Conservation (phyloP, 2,797 vertebrate genomes). For the Gallinago solitaria region DNA sequence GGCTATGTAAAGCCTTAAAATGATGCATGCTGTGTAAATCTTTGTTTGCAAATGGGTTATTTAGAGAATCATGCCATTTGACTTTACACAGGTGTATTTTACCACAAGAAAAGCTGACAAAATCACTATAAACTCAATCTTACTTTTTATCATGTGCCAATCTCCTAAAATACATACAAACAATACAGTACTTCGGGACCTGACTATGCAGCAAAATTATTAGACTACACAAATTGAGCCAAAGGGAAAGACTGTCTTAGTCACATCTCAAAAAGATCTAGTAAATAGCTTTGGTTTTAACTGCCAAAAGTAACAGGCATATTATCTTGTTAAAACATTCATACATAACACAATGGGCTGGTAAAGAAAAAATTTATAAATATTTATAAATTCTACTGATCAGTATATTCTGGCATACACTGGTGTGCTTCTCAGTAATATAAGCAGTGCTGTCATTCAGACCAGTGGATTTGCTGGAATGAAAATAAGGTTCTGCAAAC, state of each 20-base stretch:
- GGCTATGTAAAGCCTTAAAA: not conserved
- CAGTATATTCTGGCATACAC: not conserved
- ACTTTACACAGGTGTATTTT: not conserved
- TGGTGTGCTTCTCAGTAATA: not conserved
- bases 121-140: not conserved
- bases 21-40: not conserved
- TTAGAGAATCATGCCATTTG: not conserved
- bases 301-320: not conserved
- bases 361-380: rapidly evolving
- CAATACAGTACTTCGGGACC: not conserved
- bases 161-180: not conserved
- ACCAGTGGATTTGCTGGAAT: not conserved
- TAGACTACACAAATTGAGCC: not conserved
- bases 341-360: not conserved
- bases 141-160: not conserved
- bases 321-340: not conserved
- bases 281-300: not conserved
- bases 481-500: not conserved
- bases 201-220: not conserved
- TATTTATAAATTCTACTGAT: not conserved
- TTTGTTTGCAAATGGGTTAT: not conserved
- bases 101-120: not conserved
- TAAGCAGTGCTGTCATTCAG: not conserved
- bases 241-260: not conserved
- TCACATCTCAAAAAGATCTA: not conserved